These are phyloP conservation scores for Dicerorhinus sumatrensis DNA, from an alignment of 2,113 vertebrate genomes.

Conservation along the genomic window DNA sequence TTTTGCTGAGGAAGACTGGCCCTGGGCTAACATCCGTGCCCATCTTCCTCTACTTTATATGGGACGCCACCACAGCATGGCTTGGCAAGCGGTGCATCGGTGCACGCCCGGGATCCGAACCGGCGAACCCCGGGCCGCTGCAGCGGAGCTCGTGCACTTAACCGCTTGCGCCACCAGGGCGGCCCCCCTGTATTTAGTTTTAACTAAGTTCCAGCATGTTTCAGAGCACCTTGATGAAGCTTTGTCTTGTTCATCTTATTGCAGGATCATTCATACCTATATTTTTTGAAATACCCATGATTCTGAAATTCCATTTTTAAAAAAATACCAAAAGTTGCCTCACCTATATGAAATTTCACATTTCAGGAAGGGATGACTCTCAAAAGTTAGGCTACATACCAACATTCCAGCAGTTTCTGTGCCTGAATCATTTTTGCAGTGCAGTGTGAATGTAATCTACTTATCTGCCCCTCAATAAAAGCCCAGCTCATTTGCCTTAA, in stretches of 20 bases:
- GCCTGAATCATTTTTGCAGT: conserved; percentile 87
- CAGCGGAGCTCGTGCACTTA: no score
- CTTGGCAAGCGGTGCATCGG: no score
- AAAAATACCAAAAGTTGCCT: background rate
- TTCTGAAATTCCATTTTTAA: background rate
- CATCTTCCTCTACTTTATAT: no score
- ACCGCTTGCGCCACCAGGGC: no score
- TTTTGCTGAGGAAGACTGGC: no score
- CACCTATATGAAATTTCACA: background rate
- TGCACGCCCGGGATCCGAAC: no score
- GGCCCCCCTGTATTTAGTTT: background rate
- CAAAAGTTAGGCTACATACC: conserved; percentile 75
- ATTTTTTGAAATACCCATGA: background rate
- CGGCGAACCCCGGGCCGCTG: no score
- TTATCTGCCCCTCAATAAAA: conserved; percentile 87
- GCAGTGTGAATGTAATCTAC: conserved; percentile 85
- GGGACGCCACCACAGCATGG: no score
- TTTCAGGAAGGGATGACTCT: background rate
- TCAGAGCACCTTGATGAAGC: background rate
- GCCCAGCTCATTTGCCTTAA: conserved; percentile 89
- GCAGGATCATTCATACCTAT: background rate
- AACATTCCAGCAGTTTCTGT: conserved; percentile 89
- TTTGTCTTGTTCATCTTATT: background rate
- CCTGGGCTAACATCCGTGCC: no score
- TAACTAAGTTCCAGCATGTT: background rate